A percentile compares a stretch with the other conserved stretches of the same genome.
Evolutionary conservation across 2,888 invertebrate genomes (phyloP).

Genomic region (Lordiphosa fenestrarum): DNA sequence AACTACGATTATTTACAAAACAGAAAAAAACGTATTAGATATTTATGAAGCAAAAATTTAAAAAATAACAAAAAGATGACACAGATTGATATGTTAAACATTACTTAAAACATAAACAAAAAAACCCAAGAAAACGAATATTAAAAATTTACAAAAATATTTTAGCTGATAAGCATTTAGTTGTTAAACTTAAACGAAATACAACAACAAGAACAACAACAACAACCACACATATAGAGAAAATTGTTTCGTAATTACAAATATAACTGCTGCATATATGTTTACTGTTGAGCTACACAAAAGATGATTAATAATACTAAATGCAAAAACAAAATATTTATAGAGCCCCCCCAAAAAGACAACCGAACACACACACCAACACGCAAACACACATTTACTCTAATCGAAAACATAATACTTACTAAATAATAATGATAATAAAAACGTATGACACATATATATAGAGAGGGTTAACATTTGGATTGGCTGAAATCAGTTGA

Average conservation of each 20-base stretch:
- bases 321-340: constrained; percentile 56
- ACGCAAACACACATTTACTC: constrained; percentile 12
- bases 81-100: constrained; percentile 62
- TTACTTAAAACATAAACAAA: constrained; percentile 43
- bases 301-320: constrained; percentile 6
- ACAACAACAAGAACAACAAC: constrained; percentile 25
- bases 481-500: too few species aligned
- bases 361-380: constrained; percentile 14
- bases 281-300: constrained; percentile 66
- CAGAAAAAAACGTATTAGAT: constrained; percentile 44
- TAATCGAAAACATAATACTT: too few species aligned
- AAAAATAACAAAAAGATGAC: constrained; percentile 8
- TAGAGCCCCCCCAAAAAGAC: constrained; percentile 47
- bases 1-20: constrained; percentile 50
- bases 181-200: constrained; percentile 40
- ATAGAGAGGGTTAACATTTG: constrained; percentile 3
- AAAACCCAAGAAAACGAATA: constrained; percentile 10
- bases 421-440: constrained; percentile 3
- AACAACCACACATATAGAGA: constrained; percentile 26
- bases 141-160: constrained; percentile 33
- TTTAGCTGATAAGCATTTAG: constrained; percentile 58
- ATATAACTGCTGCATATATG: constrained; percentile 65
- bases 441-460: constrained; percentile 1
- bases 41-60: constrained; percentile 26
- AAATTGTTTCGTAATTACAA: constrained; percentile 24